Evolutionary conservation across 2,113 vertebrate genomes (phyloP).

Genomic region (Albula glossodonta): DNA sequence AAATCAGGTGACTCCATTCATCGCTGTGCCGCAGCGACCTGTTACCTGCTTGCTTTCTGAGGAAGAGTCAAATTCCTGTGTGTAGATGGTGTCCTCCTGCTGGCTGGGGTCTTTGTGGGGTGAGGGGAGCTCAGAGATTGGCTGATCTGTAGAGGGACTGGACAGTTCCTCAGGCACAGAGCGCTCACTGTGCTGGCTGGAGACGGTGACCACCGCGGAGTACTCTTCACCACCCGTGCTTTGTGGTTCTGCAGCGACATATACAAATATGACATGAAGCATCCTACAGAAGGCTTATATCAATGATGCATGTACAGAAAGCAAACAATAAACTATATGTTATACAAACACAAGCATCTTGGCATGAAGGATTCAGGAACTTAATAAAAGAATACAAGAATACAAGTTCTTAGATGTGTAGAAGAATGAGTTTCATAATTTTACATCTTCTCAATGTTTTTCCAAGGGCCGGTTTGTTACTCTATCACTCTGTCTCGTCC

Average conservation of each 20-base stretch:
- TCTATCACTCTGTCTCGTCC: background rate
- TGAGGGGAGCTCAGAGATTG: constrained; percentile 57
- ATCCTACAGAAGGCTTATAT: background rate
- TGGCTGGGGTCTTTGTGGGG: constrained; percentile 59
- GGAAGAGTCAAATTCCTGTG: constrained; percentile 75
- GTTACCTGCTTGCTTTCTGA: constrained; percentile 73
- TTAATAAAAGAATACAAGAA: no score
- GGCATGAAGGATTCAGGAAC: no score
- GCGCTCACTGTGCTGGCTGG: constrained; percentile 73
- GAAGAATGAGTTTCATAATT: no score
- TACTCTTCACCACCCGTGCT: constrained; percentile 65
- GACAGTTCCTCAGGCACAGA: constrained; percentile 69
- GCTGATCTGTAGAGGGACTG: constrained; percentile 58
- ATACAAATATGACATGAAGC: background rate
- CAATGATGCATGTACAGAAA: background rate
- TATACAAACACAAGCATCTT: background rate
- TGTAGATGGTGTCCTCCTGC: constrained; percentile 68
- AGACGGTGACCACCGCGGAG: constrained; percentile 68
- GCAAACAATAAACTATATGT: background rate
- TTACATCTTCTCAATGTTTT: no score
- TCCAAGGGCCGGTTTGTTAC: no score
- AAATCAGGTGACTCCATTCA: background rate
- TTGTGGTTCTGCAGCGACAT: constrained; percentile 62
- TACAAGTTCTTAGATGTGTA: no score
- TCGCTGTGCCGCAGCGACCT: constrained; percentile 28